Evolutionary conservation across 2,113 vertebrate genomes (phyloP).

Genomic region (Globicephala melas): DNA sequence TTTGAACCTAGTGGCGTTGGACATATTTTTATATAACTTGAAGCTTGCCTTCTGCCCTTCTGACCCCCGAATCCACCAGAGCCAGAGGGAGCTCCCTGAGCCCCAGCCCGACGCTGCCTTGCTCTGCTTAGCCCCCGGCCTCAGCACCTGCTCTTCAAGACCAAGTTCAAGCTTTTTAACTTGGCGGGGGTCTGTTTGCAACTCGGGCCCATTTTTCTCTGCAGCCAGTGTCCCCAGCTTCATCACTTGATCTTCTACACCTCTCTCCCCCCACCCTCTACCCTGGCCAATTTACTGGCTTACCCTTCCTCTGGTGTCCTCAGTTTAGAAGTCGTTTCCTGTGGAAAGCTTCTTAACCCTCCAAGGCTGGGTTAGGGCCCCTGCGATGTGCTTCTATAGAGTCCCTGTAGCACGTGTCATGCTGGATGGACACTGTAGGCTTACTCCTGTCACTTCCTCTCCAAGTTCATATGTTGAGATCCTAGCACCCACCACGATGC

Average conservation of each 20-base stretch:
- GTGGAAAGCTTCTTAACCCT: background rate
- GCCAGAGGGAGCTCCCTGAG: background rate
- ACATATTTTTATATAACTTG: background rate
- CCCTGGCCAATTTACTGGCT: background rate
- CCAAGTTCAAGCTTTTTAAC: background rate
- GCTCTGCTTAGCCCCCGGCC: background rate
- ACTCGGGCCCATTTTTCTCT: no score
- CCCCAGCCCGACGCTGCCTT: no score
- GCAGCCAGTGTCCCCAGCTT: background rate
- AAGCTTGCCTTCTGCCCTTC: background rate
- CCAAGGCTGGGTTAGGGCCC: background rate
- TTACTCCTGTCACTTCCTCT: background rate
- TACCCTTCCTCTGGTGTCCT: background rate
- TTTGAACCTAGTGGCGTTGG: background rate
- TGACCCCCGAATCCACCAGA: no score
- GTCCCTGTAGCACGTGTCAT: no score
- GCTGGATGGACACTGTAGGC: background rate
- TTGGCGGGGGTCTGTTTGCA: background rate
- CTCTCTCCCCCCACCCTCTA: accelerated
- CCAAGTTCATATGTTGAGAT: background rate
- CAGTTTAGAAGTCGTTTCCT: background rate
- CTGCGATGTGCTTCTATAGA: no score
- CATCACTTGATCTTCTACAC: background rate
- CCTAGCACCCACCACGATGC: background rate
- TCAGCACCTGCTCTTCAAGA: background rate